Evolutionary conservation across 2,113 vertebrate species (phyloP).

Genomic region (cattle (Bos taurus)): DNA sequence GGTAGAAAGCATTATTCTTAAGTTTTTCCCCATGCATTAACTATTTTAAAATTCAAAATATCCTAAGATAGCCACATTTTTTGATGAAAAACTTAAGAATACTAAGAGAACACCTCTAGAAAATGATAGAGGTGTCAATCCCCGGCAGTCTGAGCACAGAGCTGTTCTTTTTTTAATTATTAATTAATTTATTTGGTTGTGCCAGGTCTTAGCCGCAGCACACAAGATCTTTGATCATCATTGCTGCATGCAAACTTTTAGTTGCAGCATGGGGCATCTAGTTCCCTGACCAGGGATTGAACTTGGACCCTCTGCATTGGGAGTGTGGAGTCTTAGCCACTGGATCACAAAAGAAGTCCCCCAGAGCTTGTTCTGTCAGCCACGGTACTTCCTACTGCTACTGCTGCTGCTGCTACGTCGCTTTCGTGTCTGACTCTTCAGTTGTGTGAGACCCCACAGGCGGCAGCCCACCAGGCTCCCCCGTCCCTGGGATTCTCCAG

Average conservation of each 20-base stretch:
- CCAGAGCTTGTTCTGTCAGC: background rate
- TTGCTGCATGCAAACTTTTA: background rate
- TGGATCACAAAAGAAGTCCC: background rate
- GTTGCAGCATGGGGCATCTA: background rate
- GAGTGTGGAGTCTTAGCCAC: background rate
- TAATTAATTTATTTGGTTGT: background rate
- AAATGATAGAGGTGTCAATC: background rate
- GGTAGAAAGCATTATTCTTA: background rate
- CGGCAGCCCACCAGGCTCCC: no score
- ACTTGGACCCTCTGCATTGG: background rate
- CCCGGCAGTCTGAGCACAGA: background rate
- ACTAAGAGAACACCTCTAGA: background rate
- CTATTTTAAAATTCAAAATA: background rate
- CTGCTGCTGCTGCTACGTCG: no score
- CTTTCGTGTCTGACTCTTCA: no score
- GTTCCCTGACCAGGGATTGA: background rate
- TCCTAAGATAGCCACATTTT: background rate
- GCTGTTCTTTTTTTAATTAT: background rate
- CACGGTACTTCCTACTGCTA: background rate
- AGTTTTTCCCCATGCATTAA: background rate
- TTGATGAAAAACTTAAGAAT: background rate
- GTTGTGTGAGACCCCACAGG: no score
- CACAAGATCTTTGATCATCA: background rate
- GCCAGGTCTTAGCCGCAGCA: accelerated
- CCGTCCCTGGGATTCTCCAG: no score